These are phyloP conservation scores for Ianthella basta DNA, from an alignment of 37 sponge, comb jelly and placozoan genomes.

Conservation along the genomic window DNA sequence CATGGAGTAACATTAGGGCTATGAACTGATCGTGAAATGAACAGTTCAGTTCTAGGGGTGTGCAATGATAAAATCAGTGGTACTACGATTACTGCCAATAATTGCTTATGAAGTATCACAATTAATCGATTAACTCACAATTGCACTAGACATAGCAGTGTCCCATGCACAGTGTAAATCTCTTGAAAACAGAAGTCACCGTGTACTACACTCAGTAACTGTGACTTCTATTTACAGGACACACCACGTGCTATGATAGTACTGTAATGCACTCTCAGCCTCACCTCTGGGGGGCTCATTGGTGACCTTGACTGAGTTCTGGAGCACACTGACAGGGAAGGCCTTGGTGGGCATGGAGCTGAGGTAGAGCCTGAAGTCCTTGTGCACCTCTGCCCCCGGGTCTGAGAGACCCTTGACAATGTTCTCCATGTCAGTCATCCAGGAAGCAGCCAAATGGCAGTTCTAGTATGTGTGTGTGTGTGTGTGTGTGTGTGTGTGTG, in stretches of 20 bases:
- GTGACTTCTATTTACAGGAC: no score
- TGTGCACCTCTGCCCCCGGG: slow-evolving; percentile 83
- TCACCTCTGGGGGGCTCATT: slow-evolving; percentile 98
- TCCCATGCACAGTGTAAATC: no score
- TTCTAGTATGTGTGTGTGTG: slow-evolving; percentile 51
- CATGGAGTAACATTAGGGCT: background rate
- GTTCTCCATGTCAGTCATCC: slow-evolving; percentile 97
- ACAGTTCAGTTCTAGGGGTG: background rate
- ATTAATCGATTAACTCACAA: no score
- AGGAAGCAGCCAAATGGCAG: slow-evolving; percentile 98
- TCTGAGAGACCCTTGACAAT: slow-evolving; percentile 84
- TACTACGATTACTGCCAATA: no score
- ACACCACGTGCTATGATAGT: no score
- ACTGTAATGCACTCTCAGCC: background rate
- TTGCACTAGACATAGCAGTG: no score
- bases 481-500: background rate
- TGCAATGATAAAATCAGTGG: no score
- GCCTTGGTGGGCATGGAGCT: slow-evolving; percentile 94
- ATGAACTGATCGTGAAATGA: background rate
- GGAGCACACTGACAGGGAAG: slow-evolving; percentile 97
- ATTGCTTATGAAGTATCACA: no score
- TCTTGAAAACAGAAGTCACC: no score
- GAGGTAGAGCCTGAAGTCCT: slow-evolving; percentile 93
- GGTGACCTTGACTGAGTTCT: slow-evolving; percentile 98
- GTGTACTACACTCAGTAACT: no score